A percentile compares a stretch with the other conserved stretches of the same genome.
These are phyloP conservation scores for Rhipidura dahli DNA, from an alignment of 2,113 vertebrate genomes.

Conservation along the genomic window DNA sequence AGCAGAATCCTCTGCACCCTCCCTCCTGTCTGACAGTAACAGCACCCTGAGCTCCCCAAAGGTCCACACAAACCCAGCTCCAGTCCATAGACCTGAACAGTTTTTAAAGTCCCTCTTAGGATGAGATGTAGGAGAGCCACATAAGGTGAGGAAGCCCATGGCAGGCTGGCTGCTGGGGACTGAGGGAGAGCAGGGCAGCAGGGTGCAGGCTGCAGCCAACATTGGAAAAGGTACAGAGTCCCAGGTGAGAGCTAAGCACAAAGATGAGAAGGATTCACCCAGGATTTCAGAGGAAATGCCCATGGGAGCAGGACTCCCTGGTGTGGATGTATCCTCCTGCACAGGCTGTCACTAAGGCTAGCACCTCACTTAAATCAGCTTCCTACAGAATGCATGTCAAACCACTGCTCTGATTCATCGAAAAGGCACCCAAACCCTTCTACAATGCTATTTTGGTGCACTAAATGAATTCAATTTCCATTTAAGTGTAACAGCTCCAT, in stretches of 20 bases:
- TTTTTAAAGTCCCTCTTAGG: not conserved
- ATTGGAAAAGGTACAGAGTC: not conserved
- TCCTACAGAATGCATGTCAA: not conserved
- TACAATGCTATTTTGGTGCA: constrained; percentile 27
- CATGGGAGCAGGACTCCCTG: not conserved
- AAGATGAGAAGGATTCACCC: not conserved
- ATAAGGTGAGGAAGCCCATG: not conserved
- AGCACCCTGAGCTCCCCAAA: not conserved
- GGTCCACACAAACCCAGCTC: not conserved
- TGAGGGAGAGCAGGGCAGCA: rapidly evolving
- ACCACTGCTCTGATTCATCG: constrained; percentile 26
- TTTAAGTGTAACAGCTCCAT: constrained; percentile 4
- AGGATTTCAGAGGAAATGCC: not conserved
- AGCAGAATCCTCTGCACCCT: not conserved
- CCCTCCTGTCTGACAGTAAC: not conserved
- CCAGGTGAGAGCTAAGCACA: not conserved
- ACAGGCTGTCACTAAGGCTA: not conserved
- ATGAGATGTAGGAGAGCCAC: not conserved
- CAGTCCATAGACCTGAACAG: not conserved
- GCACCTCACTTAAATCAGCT: not conserved
- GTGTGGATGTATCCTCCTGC: not conserved
- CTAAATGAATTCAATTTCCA: constrained; percentile 6
- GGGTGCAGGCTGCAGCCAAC: not conserved
- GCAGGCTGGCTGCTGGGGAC: not conserved
- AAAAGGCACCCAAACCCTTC: constrained; percentile 23